Conservation (phyloP, 2,797 vertebrate genomes). For the Anguilla anguilla region DNA sequence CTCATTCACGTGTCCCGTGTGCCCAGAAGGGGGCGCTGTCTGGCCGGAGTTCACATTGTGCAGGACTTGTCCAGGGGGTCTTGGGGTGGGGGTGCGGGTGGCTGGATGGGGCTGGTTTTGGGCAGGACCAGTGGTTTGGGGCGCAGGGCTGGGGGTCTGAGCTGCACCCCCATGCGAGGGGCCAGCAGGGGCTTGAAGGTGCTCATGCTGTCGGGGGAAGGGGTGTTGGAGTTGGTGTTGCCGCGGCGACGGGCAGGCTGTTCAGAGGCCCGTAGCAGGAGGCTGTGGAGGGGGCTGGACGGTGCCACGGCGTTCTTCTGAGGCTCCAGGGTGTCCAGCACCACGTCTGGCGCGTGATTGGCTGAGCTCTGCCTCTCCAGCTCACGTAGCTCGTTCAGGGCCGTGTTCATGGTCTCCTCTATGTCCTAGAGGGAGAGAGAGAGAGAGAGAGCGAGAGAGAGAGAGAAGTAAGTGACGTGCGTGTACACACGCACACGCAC, state of each 20-base stretch:
- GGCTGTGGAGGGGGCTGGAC: conserved; percentile 66
- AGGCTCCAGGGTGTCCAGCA: conserved; percentile 96
- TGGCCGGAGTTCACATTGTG: conserved; percentile 85
- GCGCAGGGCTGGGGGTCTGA: conserved; percentile 93
- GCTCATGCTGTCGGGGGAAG: conserved; percentile 89
- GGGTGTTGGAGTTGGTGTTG: conserved; percentile 84
- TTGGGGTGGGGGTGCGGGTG: conserved; percentile 72
- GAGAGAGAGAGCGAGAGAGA: conserved; percentile 14
- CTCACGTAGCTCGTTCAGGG: conserved; percentile 94
- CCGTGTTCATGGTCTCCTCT: conserved; percentile 98
- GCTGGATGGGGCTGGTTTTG: conserved; percentile 79
- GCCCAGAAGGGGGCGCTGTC: conserved; percentile 23
- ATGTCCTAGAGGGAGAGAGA: conserved; percentile 82
- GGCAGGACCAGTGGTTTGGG: conserved; percentile 94
- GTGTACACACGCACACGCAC: neutral
- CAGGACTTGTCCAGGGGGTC: conserved; percentile 94
- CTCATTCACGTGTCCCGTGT: neutral
- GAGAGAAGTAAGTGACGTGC: too few species aligned
- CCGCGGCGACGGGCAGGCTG: conserved; percentile 87
- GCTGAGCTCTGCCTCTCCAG: conserved; percentile 94
- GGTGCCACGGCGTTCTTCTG: conserved; percentile 75
- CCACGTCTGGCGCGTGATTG: conserved; percentile 95
- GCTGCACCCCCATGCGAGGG: conserved; percentile 94
- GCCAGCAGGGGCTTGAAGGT: conserved; percentile 93
- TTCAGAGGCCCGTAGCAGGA: conserved; percentile 68